phyloP scores from a whole-genome alignment of 23 tunicate species.

The Trididemnum clinides region DNA sequence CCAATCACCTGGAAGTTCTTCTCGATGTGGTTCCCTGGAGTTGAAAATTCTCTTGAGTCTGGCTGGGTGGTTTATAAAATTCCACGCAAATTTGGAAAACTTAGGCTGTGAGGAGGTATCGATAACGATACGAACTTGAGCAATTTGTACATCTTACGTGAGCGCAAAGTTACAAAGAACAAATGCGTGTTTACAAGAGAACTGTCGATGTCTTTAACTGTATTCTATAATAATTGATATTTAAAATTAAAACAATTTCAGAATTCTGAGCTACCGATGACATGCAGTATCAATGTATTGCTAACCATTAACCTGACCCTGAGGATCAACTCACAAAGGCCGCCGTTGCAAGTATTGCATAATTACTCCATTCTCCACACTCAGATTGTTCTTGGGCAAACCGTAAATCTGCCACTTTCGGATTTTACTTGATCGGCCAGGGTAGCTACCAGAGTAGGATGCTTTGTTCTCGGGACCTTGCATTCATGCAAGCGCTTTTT shows the following conservation, averaged over 20 bases:
- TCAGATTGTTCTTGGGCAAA: conserved; percentile 88
- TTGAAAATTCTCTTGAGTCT: conserved; percentile 41
- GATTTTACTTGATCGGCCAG: conserved; percentile 94
- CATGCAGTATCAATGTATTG: too few species aligned
- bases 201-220: too few species aligned
- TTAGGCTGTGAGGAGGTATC: conserved; percentile 21
- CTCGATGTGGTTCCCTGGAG: conserved; percentile 56
- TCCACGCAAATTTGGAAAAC: conserved; percentile 38
- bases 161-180: too few species aligned
- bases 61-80: conserved; percentile 38
- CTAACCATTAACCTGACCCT: conserved; percentile 73
- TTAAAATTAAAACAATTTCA: too few species aligned
- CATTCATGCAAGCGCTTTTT: conserved; percentile 56
- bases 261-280: too few species aligned
- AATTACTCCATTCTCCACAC: conserved; percentile 82
- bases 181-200: too few species aligned
- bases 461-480: conserved; percentile 77
- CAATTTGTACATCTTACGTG: too few species aligned
- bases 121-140: too few species aligned
- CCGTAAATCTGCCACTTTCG: conserved; percentile 99
- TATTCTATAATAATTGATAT: too few species aligned
- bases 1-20: conserved; percentile 43
- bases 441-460: conserved; percentile 73
- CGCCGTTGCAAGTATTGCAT: conserved; percentile 70
- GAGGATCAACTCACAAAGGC: conserved; percentile 72